Conservation (phyloP, 2,113 vertebrate genomes). For the Indri indri region DNA sequence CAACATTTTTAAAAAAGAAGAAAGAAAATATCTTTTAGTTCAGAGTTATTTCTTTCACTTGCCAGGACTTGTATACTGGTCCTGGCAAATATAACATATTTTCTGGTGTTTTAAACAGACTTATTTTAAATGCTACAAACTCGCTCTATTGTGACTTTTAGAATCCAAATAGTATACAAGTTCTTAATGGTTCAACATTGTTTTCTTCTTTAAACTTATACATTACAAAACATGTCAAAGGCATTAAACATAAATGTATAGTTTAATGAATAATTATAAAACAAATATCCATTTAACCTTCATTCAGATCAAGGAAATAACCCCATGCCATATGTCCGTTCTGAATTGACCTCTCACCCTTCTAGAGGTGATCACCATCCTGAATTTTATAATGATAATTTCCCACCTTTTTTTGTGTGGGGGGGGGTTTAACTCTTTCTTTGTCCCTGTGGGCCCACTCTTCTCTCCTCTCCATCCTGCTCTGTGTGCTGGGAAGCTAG, state of each 20-base stretch:
- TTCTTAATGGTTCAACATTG: not conserved
- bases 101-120: conserved; percentile 20
- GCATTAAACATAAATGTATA: not conserved
- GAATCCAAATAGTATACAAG: not conserved
- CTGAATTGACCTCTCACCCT: not conserved
- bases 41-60: conserved; percentile 11
- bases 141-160: not conserved
- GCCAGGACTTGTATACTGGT: not conserved
- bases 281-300: not conserved
- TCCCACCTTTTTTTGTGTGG: not conserved
- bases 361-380: not conserved
- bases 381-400: not conserved
- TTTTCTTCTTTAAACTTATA: conserved; percentile 22
- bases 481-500: not conserved
- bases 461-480: not conserved
- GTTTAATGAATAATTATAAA: not conserved
- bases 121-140: conserved; percentile 7
- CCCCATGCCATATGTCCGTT: not conserved
- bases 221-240: conserved; percentile 1
- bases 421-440: not conserved
- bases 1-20: not conserved
- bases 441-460: not conserved
- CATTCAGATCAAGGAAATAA: conserved; percentile 15
- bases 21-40: not conserved
- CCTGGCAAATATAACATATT: not conserved